Evolutionary conservation across 2,113 vertebrate species (phyloP), one percentile per base, ranked within the genome.

Genomic region (Dicerorhinus sumatrensis): DNA sequence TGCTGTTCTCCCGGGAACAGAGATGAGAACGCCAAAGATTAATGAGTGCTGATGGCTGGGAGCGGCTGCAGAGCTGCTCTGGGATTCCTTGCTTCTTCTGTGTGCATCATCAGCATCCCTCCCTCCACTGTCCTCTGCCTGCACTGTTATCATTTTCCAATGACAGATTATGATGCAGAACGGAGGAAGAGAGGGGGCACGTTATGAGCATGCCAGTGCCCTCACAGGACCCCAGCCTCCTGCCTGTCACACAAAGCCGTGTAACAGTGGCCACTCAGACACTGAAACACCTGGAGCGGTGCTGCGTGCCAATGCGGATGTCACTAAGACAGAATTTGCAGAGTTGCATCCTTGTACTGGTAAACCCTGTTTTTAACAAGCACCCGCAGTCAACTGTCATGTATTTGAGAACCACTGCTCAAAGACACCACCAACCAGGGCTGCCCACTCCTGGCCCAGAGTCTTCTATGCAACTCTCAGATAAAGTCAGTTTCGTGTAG

Each of bases 1-100:
- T 39, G 10, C 20, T 75, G 2, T 70, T 69, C n/a, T 85, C 70
- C 25, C n/a, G 1, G 42, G 23, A 81, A 42, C 23, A 56, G 33
- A 29, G n/a, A 48, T 39, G 29, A 81, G n/a, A 76, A 60, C 0
- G 1, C 67, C 56, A 76, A 48, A 33, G 63, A 58, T 27, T 11
- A 67, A n/a, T 29, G 2, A 20, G 16, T 0, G 0, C 76, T 21
- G 20, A 10, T 23, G 56, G 54, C 46, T 17, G 31, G 63, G 72
- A 17, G 67, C 2, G 25, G 9, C 51, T 13, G 9, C 3, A 8
- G n/a, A 2, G 5, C 31, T 46, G 5, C 20, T 2, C 12, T 3
- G 18, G 12, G 16, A 63, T 46, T 36, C 62, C 65, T 1, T 4
- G 20, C 16, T 18, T 58, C 39, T 36, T 56, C 12, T 23, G 5